Percentiles rank a stretch among this genome's conserved stretches.
These are phyloP conservation scores for Trichosurus vulpecula DNA, from an alignment of 2,797 vertebrate species.

Conservation along the genomic window DNA sequence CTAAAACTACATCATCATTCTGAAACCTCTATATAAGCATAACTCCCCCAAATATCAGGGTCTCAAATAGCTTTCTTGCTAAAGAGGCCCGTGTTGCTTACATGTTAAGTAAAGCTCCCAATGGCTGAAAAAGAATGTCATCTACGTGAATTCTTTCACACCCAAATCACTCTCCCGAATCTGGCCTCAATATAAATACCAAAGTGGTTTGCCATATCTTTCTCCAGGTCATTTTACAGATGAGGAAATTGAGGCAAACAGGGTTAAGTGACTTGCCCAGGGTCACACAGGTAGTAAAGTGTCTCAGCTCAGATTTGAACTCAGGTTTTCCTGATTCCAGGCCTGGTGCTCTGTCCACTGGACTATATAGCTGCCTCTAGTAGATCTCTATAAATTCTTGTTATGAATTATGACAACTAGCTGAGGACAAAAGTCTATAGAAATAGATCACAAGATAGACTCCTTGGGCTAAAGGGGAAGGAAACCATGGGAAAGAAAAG, in stretches of 20 bases:
- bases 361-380: too few relatives aligned
- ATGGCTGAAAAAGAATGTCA: too few relatives aligned
- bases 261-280: background rate
- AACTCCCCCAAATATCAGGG: too few relatives aligned
- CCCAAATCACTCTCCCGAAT: too few relatives aligned
- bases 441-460: background rate
- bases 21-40: too few relatives aligned
- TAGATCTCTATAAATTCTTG: background rate
- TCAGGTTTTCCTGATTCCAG: background rate
- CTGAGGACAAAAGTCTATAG: background rate
- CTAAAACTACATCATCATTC: too few relatives aligned
- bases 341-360: background rate
- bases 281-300: background rate
- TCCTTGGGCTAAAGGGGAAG: background rate
- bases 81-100: too few relatives aligned
- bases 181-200: background rate
- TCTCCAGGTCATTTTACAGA: background rate
- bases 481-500: background rate
- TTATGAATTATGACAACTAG: background rate
- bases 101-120: too few relatives aligned
- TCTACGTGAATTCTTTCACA: too few relatives aligned
- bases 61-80: too few relatives aligned
- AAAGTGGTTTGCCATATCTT: background rate
- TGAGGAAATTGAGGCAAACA: background rate
- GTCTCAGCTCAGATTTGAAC: background rate